Conservation (phyloP, 2,113 vertebrate genomes). For the Myiopsitta monachus region DNA sequence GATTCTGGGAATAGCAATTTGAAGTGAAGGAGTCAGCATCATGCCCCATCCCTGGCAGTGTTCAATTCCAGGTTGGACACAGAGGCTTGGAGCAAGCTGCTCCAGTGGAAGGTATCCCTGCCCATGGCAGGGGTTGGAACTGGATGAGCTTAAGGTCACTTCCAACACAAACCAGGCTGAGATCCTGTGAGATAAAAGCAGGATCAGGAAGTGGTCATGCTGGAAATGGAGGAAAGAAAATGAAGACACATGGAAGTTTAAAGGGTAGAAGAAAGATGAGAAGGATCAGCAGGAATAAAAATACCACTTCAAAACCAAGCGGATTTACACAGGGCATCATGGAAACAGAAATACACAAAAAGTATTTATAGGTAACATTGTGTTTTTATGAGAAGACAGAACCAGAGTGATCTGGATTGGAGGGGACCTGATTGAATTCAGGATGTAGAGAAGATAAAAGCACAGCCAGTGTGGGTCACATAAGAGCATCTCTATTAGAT, state of each 20-base stretch:
- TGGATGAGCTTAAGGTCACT: neutral
- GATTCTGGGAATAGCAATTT: neutral
- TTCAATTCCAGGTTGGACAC: neutral
- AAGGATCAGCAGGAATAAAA: neutral
- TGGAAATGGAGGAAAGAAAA: neutral
- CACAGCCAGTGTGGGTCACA: accelerated
- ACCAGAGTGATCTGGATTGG: neutral
- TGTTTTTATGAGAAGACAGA: neutral
- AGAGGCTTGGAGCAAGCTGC: neutral
- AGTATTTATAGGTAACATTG: neutral
- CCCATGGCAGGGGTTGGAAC: accelerated
- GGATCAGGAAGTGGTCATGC: neutral
- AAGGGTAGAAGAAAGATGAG: neutral
- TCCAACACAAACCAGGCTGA: neutral
- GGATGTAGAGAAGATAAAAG: neutral
- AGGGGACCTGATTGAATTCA: neutral
- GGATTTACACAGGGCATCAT: neutral
- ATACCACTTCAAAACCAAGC: neutral
- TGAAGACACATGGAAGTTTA: neutral
- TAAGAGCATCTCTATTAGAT: neutral
- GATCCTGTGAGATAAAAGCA: neutral
- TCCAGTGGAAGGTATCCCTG: neutral
- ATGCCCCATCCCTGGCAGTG: neutral
- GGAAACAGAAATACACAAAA: neutral
- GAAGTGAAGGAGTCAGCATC: neutral